Evolutionary conservation across 2,888 invertebrate species (phyloP), one percentile per base, ranked within the genome.

Genomic region (Alentia gelatinosa): DNA sequence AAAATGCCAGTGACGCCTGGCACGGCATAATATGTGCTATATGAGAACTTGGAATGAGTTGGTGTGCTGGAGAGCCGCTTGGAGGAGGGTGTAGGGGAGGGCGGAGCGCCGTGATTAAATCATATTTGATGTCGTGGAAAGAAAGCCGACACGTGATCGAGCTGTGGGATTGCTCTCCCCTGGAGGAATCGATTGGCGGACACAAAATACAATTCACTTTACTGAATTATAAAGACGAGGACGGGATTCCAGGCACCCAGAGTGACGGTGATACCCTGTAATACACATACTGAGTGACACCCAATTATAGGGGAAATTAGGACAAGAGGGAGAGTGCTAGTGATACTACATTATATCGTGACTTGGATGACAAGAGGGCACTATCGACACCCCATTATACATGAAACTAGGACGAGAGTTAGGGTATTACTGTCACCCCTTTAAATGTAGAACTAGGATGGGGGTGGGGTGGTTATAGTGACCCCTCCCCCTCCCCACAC

Each of bases 41-140:
- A 56, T 56, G 56, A 56, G 56, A n/a, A n/a, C 56, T 56, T 19
- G 5, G n/a, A 56, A 56, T 56, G 56, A 56, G 56, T n/a, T 56
- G 23, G 19, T 56, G 56, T n/a, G 56, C 56, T 56, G 23, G 19
- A n/a, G 56, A 56, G 56, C 23, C 56, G 3, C n/a, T 56, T 19
- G 56, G 23, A 56, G 56, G 56, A 56, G 56, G 56, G 19, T 19
- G 56, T n/a, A n/a, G 5, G 56, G n/a, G 56, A 56, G 5, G 56
- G 56, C n/a, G 56, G n/a, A n/a, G 56, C 56, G 19, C 56, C 19
- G 56, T 68, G 68, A 68, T 68, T 68, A 68, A 68, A 68, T 68
- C 68, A 68, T 68, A 68, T 68, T 68, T 68, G 68, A 68, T 68
- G 68, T 68, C 68, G 30, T 26, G 68, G 68, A 68, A 68, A 30